Evolutionary conservation across 2,888 invertebrate genomes (phyloP).

Genomic region (Aphidius colemani): DNA sequence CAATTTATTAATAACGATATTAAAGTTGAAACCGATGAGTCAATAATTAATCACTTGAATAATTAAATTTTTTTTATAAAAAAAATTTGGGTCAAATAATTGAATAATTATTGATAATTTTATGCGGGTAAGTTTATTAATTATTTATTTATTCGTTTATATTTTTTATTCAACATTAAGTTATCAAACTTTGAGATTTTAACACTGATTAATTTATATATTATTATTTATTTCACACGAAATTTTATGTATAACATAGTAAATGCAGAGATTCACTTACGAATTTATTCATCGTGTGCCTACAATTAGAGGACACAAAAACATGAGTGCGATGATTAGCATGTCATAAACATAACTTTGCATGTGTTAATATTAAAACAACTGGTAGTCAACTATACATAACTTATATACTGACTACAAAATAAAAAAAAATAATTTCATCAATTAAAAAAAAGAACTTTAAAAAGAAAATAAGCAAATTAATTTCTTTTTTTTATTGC

Average conservation of each 20-base stretch:
- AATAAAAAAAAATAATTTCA: neutral
- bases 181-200: neutral
- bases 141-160: neutral
- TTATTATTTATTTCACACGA: conserved; percentile 5
- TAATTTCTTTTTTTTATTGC: too few relatives aligned
- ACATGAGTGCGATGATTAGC: conserved; percentile 19
- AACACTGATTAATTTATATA: conserved; percentile 1
- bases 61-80: too few relatives aligned
- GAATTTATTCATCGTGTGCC: conserved; percentile 30
- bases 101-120: too few relatives aligned
- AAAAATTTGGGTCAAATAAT: too few relatives aligned
- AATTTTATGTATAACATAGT: neutral
- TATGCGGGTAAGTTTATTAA: neutral
- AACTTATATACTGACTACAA: conserved; percentile 5
- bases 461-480: too few relatives aligned
- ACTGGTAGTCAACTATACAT: conserved; percentile 12
- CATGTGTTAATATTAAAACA: conserved; percentile 18
- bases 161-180: neutral
- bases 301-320: conserved; percentile 23
- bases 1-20: conserved; percentile 42
- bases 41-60: too few relatives aligned
- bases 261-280: neutral
- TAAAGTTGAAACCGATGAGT: too few relatives aligned
- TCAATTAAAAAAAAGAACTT: too few relatives aligned
- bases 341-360: conserved; percentile 30